Base-by-base conservation (phyloP, 2,113 vertebrate species). In the Rhinolophus sinicus region DNA sequence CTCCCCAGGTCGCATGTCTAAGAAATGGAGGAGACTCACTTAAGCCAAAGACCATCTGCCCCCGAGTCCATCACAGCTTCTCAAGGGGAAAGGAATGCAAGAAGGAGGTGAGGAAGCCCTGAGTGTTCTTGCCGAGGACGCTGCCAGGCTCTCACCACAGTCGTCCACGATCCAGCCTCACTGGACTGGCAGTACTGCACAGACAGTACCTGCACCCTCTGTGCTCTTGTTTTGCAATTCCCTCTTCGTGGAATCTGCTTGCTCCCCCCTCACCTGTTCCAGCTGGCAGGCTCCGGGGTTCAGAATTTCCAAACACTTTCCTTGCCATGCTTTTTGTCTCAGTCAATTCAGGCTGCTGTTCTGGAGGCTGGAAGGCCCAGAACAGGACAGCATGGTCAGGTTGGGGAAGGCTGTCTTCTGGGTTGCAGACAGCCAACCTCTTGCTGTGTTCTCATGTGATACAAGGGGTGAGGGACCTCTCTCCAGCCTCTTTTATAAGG, bases 141-240 rank as follows among this genome's bases (percentile, higher is more conserved):
- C 44, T 65, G 12, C 44, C 65, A n/a, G 33, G 26, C 24, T 33
- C 60, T 47, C 2, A 13, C 9, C 22, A 9, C 4, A 11, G 24
- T 15, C 1, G 22, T n/a, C 35, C 5, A 0, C 3, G 35, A 4
- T 2, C 6, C 18, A n/a, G 18, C 3, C 19, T 33, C 21, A 2
- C 16, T 11, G 3, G 2, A 9, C 30, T 1, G 21, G 33, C 11
- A 54, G 19, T 16, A 8, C 0, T 15, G 22, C 54, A 11, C 50
- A 10, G 62, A 19, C 16, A 14, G 6, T 19, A 10, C 19, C 65
- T 16, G n/a, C 0, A 8, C 28, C 0, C 19, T 24, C 21, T 21
- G 7, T n/a, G n/a, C n/a, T 2, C 35, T 52, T 40, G 56, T n/a
- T 50, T 28, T 47, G 19, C 11, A 22, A 24, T 0, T n/a, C 3